Evolutionary conservation across 2,797 vertebrate species (phyloP).

Genomic region (Paratrypauchen microcephalus): DNA sequence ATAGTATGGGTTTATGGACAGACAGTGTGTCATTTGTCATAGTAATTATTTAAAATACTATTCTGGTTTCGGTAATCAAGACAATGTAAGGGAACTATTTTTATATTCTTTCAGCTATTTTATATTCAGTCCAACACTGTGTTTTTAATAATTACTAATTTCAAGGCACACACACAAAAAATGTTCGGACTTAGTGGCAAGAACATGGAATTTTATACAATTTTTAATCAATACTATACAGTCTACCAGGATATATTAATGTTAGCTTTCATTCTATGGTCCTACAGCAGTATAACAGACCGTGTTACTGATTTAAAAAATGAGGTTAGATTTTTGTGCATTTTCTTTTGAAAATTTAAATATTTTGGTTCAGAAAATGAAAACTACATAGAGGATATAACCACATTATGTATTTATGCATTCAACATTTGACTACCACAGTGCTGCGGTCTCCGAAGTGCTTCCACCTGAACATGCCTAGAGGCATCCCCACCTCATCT

Average conservation of each 20-base stretch:
- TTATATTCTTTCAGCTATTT: not conserved
- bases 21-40: constrained; percentile 27
- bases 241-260: too few relatives aligned
- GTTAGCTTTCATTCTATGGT: too few relatives aligned
- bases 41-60: not conserved
- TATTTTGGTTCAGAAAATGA: not conserved
- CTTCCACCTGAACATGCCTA: constrained; percentile 13
- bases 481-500: constrained; percentile 16
- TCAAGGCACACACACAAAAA: too few relatives aligned
- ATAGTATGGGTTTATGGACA: constrained; percentile 45
- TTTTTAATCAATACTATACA: too few relatives aligned
- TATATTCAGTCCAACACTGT: not conserved
- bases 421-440: constrained; percentile 2
- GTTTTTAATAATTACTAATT: too few relatives aligned
- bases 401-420: not conserved
- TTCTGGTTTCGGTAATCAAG: not conserved
- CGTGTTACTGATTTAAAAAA: not conserved
- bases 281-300: not conserved
- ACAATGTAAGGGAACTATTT: not conserved
- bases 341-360: not conserved
- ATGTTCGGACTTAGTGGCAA: too few relatives aligned
- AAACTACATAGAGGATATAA: not conserved
- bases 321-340: not conserved
- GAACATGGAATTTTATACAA: too few relatives aligned
- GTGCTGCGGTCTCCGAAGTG: constrained; percentile 18